phyloP scores from a whole-genome alignment of 2,888 invertebrate genomes.

The Calephelis perditalis region DNA sequence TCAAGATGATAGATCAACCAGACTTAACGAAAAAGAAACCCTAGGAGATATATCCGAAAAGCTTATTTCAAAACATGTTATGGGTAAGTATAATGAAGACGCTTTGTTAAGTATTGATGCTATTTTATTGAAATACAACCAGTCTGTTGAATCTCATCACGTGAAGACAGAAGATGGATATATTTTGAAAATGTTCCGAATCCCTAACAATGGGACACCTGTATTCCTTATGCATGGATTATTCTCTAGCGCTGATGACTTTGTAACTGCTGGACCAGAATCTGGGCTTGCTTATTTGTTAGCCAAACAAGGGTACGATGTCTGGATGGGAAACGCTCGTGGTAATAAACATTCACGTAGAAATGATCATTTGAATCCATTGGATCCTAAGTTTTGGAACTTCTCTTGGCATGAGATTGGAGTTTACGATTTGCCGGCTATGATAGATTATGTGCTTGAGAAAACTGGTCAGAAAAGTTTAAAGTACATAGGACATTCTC shows the following conservation, averaged over 20 bases:
- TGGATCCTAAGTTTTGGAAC: conserved; percentile 76
- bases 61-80: not conserved
- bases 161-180: conserved; percentile 52
- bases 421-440: conserved; percentile 85
- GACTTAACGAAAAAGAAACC: not conserved
- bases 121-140: conserved; percentile 1
- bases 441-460: conserved; percentile 83
- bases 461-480: conserved; percentile 72
- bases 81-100: conserved; percentile 2
- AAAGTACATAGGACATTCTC: conserved; percentile 85
- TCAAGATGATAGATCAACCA: not conserved
- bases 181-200: conserved; percentile 44
- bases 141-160: conserved; percentile 40
- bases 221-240: conserved; percentile 60
- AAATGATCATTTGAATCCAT: conserved; percentile 62
- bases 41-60: not conserved
- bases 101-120: conserved; percentile 3
- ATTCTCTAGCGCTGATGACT: conserved; percentile 55
- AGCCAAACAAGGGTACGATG: conserved; percentile 81
- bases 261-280: conserved; percentile 46
- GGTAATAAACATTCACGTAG: conserved; percentile 83
- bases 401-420: conserved; percentile 91
- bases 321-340: conserved; percentile 88
- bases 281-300: conserved; percentile 63
- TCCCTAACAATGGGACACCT: conserved; percentile 44